Evolutionary conservation across 30 jellyfish, hydroid and myxozoan genomes (phyloP).

Genomic region (Aurelia sp.): DNA sequence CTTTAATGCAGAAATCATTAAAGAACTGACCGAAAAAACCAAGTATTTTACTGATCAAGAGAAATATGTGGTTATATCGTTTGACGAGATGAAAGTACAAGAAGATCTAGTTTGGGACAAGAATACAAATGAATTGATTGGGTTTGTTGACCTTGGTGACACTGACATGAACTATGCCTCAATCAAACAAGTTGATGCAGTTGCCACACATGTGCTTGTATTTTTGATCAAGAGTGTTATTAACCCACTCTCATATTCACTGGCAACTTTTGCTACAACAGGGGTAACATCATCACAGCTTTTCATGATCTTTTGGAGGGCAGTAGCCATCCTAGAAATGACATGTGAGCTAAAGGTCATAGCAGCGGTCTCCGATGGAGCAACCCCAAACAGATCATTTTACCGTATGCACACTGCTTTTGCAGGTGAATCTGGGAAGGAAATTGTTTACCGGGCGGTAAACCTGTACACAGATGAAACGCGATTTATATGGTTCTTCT

Average conservation of each 20-base stretch:
- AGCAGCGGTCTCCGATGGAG: conserved; percentile 16
- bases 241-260: conserved; percentile 41
- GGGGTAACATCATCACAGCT: conserved; percentile 39
- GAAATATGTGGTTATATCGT: conserved; percentile 1
- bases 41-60: conserved; percentile 25
- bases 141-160: conserved; percentile 78
- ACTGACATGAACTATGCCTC: conserved; percentile 46
- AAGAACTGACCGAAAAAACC: conserved; percentile 30
- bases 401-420: conserved; percentile 13
- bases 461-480: conserved; percentile 15
- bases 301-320: conserved; percentile 64
- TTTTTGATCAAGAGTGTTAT: conserved; percentile 54
- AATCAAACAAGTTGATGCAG: conserved; percentile 32
- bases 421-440: conserved; percentile 11
- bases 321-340: conserved; percentile 36
- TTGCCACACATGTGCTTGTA: conserved; percentile 68
- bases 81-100: conserved; percentile 65
- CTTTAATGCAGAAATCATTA: conserved; percentile 57
- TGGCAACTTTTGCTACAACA: conserved; percentile 77
- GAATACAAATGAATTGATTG: conserved; percentile 70
- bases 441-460: conserved; percentile 2
- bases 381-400: conserved; percentile 16
- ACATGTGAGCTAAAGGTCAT: conserved; percentile 16
- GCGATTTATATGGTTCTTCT: conserved; percentile 37
- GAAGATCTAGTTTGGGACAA: conserved; percentile 80